These are phyloP conservation scores for Diploscapter pachys DNA, from an alignment of 1,140 invertebrate genomes.

Conservation along the genomic window DNA sequence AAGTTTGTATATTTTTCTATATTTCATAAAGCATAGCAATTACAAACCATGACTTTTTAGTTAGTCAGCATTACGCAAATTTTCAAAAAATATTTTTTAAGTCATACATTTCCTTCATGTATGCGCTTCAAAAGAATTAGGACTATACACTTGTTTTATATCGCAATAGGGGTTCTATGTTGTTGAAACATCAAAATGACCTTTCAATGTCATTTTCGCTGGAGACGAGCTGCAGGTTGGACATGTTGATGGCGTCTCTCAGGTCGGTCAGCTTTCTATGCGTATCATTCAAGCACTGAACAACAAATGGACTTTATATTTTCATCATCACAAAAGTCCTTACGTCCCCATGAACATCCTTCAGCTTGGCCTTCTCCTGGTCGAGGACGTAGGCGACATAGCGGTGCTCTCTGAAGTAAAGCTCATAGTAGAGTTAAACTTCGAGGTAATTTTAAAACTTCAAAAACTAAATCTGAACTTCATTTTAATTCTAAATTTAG, in stretches of 20 bases:
- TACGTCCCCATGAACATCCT: constrained; percentile 46
- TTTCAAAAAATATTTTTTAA: no score
- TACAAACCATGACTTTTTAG: no score
- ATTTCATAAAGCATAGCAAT: no score
- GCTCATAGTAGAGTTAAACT: no score
- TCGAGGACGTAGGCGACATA: constrained; percentile 55
- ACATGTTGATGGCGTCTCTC: constrained; percentile 42
- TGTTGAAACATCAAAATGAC: background rate
- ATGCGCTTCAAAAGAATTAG: no score
- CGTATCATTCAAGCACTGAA: constrained; percentile 46
- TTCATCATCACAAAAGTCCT: constrained; percentile 10
- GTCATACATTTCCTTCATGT: no score
- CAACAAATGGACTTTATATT: background rate
- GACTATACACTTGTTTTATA: no score
- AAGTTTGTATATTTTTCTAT: no score
- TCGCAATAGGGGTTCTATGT: background rate
- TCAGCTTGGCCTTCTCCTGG: constrained; percentile 54
- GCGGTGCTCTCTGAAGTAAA: constrained; percentile 51
- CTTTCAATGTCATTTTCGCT: constrained; percentile 48
- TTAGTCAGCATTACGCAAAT: no score
- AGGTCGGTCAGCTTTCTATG: constrained; percentile 40
- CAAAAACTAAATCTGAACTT: no score
- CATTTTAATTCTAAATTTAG: no score
- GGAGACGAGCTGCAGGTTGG: constrained; percentile 47
- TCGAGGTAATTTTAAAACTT: no score